Base-by-base conservation (phyloP, 2,888 invertebrate genomes). In the Quadroppia sp. region DNA sequence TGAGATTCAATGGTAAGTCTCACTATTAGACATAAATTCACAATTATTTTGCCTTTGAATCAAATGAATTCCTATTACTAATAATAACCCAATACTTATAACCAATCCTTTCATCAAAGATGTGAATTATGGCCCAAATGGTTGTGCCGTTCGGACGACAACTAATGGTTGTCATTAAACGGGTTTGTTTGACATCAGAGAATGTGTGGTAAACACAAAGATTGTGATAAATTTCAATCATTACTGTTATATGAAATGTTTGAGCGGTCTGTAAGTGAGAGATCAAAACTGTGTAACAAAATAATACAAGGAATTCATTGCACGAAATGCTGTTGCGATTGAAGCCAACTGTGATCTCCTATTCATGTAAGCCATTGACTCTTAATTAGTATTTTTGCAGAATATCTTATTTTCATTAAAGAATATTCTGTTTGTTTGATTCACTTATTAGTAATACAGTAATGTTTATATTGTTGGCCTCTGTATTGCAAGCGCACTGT, bases 151-250 rank as follows among this genome's bases (percentile, higher is more conserved):
- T 53, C 9, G 9, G 36, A 25, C 1, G 53, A 20, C 50, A 20
- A 53, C 53, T 6, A 7, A 53, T 23, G n/a, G 48, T 48, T 53
- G 23, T 25, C 23, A 53, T 23, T 25, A 53, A 53, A 53, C 20
- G 53, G 53, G 53, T 53, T 53, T 13, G 53, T 23, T 25, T 53
- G 20, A 23, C 11, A 23, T 23, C 53, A 23, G 53, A 1, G 53
- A 53, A 53, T 53, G 53, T 23, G 53, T 53, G 53, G 53, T 53
- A 53, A 53, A 53, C 25, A 53, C 25, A 53, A 23, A 11, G 23
- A 53, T 53, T 25, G 53, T 48, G 48, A n/a, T 48, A 20, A 48
- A 48, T 20, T 48, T 20, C 48, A 48, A 48, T 45, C 13, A 45
- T 48, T 20, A 20, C 13, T 20, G 48, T 20, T 48, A 48, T 40